Conservation (phyloP, 2,113 vertebrate species). For the Epinephelus lanceolatus region DNA sequence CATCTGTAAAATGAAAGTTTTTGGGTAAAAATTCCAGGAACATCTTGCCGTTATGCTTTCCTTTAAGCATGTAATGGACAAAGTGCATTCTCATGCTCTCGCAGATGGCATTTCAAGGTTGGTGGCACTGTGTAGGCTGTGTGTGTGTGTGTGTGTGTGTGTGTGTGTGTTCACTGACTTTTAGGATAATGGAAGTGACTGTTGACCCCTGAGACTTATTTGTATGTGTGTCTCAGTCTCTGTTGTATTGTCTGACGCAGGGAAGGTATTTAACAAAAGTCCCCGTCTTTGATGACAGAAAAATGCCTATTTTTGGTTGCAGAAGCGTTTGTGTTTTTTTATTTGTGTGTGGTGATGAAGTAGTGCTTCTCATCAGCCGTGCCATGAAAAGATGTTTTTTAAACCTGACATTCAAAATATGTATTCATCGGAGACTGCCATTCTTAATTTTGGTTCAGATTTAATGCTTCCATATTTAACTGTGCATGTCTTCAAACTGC, state of each 20-base stretch:
- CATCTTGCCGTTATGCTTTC: not conserved
- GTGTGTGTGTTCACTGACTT: conserved; percentile 58
- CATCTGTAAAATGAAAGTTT: not conserved
- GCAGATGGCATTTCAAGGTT: conserved; percentile 63
- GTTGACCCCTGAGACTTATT: conserved; percentile 50
- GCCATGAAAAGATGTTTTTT: conserved; percentile 36
- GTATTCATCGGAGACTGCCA: conserved; percentile 19
- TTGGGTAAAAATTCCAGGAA: conserved; percentile 19
- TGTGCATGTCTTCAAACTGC: conserved; percentile 5
- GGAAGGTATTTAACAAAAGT: not conserved
- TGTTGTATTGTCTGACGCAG: conserved; percentile 11
- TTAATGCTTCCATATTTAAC: conserved; percentile 35
- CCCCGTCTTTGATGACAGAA: not conserved
- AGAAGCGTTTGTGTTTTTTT: conserved; percentile 5
- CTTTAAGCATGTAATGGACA: conserved; percentile 26
- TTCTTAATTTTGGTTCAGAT: conserved; percentile 10
- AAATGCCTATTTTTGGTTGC: conserved; percentile 22
- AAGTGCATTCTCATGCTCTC: conserved; percentile 66
- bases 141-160: conserved; percentile 18
- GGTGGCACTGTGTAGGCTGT: not conserved
- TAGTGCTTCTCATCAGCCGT: not conserved
- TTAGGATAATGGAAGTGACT: conserved; percentile 57
- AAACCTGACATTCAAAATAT: conserved; percentile 41
- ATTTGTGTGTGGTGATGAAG: conserved; percentile 18
- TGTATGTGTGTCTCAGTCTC: conserved; percentile 19